phyloP scores from a whole-genome alignment of 2,797 vertebrate genomes.

The Ctenopoma multispine region DNA sequence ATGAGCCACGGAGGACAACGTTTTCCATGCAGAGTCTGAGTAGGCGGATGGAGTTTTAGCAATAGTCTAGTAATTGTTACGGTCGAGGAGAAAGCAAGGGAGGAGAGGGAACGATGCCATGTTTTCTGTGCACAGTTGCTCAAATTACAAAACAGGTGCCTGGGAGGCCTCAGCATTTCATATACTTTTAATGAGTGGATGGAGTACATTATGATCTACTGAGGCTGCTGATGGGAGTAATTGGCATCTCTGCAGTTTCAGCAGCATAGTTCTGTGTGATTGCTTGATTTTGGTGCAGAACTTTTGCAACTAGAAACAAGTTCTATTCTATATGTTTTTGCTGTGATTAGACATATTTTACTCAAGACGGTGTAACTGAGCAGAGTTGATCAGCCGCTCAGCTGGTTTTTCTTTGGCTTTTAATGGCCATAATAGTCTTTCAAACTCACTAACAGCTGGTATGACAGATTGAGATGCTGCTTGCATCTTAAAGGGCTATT shows the following conservation, averaged over 20 bases:
- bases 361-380: background rate
- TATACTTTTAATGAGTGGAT: conserved; percentile 14
- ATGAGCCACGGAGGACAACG: conserved; percentile 17
- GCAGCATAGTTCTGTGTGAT: background rate
- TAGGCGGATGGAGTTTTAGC: conserved; percentile 9
- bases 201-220: conserved; percentile 6
- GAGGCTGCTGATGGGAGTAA: conserved; percentile 12
- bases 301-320: background rate
- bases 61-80: conserved; percentile 4
- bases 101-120: conserved; percentile 5
- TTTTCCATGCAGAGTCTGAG: conserved; percentile 12
- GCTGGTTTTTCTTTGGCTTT: no score
- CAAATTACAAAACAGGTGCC: conserved; percentile 22
- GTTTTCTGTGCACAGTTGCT: conserved; percentile 6
- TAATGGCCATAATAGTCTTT: no score
- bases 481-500: background rate
- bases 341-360: background rate
- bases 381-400: background rate
- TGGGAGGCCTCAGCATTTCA: conserved; percentile 3
- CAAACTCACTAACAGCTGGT: no score
- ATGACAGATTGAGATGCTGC: no score
- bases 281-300: background rate
- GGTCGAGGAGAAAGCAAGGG: conserved; percentile 1
- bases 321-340: background rate
- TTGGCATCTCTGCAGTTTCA: conserved; percentile 6